Conservation (phyloP, 2,888 invertebrate genomes). For the Xestia sexstrigata region DNA sequence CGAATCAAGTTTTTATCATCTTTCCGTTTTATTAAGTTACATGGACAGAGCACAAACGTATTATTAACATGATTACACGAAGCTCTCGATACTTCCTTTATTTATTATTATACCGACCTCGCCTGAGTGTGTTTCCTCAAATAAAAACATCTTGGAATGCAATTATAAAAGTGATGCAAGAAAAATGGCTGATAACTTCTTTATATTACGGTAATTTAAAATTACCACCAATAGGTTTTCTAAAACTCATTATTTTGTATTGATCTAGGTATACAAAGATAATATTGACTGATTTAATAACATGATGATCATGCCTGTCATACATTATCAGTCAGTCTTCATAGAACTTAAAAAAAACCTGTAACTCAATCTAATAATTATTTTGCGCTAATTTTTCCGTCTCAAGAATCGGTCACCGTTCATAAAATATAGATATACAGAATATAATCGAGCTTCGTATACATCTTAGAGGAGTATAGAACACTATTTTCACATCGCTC, state of each 20-base stretch:
- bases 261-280: background rate
- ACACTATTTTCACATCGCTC: constrained; percentile 52
- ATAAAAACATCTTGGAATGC: constrained; percentile 60
- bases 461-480: constrained; percentile 35
- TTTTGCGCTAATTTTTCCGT: background rate
- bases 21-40: constrained; percentile 48
- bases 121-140: constrained; percentile 72
- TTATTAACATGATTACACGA: constrained; percentile 70
- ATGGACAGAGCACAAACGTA: constrained; percentile 59
- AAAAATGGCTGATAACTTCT: constrained; percentile 28
- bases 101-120: constrained; percentile 70
- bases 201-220: constrained; percentile 2
- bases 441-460: constrained; percentile 31
- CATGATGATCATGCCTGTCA: background rate
- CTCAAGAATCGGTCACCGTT: background rate
- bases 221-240: background rate
- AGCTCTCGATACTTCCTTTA: constrained; percentile 74
- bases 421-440: constrained; percentile 5
- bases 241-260: background rate
- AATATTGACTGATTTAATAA: background rate
- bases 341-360: background rate
- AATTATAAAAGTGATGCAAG: constrained; percentile 49
- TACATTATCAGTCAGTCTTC: background rate
- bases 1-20: constrained; percentile 42
- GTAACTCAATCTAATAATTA: background rate